A percentile compares a stretch with the other conserved stretches of the same genome.
Evolutionary conservation across 1,140 invertebrate genomes (phyloP).

Genomic region (Nasonia giraulti): DNA sequence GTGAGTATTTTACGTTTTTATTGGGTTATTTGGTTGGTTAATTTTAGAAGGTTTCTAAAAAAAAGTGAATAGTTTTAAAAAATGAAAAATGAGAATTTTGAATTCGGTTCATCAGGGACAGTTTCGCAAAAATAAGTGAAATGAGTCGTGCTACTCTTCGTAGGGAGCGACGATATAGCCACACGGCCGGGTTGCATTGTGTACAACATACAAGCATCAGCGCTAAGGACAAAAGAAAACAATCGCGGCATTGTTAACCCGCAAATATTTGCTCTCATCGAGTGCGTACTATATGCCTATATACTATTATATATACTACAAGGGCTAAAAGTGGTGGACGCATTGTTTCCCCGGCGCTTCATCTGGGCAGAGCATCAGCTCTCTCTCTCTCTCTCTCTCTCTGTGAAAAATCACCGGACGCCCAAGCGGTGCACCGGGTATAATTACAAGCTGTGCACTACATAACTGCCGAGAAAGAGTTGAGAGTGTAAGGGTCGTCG

Average conservation of each 20-base stretch:
- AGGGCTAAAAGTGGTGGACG: neutral
- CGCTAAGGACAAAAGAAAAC: neutral
- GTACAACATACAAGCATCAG: neutral
- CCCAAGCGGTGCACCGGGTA: too few relatives aligned
- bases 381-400: too few relatives aligned
- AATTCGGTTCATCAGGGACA: too few relatives aligned
- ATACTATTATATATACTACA: too few relatives aligned
- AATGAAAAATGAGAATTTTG: too few relatives aligned
- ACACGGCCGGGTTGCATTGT: too few relatives aligned
- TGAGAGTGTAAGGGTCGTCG: neutral
- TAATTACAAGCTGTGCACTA: neutral
- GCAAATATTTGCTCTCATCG: neutral
- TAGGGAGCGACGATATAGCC: too few relatives aligned
- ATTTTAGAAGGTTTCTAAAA: neutral
- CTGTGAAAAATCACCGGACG: neutral
- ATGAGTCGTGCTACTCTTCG: too few relatives aligned
- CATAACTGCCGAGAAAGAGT: neutral
- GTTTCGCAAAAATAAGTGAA: too few relatives aligned
- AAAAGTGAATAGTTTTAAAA: too few relatives aligned
- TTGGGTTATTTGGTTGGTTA: neutral
- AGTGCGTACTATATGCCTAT: neutral
- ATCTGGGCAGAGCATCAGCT: too few relatives aligned
- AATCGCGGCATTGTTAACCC: neutral
- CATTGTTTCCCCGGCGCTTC: neutral
- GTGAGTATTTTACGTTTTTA: too few relatives aligned